phyloP scores from a whole-genome alignment of 2,797 vertebrate species.

The Ctenosaura bakeri region DNA sequence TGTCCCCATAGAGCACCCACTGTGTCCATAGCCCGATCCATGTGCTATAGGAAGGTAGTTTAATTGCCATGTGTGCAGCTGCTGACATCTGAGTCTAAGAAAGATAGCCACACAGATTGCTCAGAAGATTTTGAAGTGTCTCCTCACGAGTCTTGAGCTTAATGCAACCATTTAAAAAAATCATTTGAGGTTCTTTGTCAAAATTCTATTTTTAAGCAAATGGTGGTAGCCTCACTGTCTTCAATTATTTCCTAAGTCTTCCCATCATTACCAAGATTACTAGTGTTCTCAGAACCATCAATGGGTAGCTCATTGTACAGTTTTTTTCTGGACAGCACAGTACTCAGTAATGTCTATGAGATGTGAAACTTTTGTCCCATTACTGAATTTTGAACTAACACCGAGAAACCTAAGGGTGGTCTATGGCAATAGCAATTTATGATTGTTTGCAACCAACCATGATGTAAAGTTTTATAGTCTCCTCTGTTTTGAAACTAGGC shows the following conservation, averaged over 20 bases:
- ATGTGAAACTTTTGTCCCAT: neutral
- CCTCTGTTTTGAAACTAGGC: neutral
- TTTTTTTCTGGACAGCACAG: neutral
- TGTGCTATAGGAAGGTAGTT: no score
- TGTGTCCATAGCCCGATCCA: neutral
- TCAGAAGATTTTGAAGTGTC: no score
- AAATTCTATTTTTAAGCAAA: neutral
- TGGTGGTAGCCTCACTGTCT: neutral
- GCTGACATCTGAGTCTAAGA: no score
- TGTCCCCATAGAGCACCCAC: neutral
- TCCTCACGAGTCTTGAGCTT: no score
- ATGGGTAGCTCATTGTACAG: neutral
- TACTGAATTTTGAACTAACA: neutral
- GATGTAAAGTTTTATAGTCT: neutral
- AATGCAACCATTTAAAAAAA: no score
- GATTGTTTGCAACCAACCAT: neutral
- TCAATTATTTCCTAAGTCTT: neutral
- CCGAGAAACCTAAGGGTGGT: neutral
- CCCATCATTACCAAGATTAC: neutral
- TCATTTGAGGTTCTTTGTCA: neutral
- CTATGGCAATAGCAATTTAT: neutral
- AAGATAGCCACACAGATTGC: no score
- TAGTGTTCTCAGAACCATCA: neutral
- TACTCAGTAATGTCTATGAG: neutral
- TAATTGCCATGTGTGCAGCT: no score